Conservation (phyloP, 2,113 vertebrate species). For the Henicopernis longicauda region DNA sequence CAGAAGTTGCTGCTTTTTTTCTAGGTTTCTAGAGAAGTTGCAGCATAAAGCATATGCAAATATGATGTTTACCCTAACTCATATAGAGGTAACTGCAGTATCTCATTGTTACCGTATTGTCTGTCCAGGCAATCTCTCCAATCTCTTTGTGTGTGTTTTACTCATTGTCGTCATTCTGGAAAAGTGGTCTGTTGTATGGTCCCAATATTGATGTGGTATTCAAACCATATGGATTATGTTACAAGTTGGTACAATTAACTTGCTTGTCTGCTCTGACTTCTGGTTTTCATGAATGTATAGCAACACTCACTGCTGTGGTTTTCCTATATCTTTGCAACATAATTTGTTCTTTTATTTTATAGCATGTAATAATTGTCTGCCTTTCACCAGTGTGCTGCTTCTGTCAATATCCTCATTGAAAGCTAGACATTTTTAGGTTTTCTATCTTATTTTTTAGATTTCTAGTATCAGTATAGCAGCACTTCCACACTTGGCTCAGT, state of each 20-base stretch:
- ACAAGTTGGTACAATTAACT: not conserved
- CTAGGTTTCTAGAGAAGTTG: not conserved
- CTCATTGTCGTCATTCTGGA: not conserved
- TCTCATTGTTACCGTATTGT: not conserved
- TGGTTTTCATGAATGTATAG: not conserved
- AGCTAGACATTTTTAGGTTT: not conserved
- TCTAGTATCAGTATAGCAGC: not conserved
- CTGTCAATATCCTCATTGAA: not conserved
- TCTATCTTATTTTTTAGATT: not conserved
- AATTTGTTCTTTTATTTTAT: slow-evolving; percentile 9
- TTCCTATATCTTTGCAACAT: not conserved
- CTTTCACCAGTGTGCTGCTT: not conserved
- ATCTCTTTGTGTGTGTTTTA: not conserved
- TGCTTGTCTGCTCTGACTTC: not conserved
- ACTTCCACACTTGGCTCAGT: not conserved
- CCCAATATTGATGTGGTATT: not conserved
- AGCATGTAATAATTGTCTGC: not conserved
- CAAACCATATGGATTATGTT: not conserved
- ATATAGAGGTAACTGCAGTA: not conserved
- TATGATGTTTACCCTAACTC: not conserved
- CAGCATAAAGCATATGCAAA: not conserved
- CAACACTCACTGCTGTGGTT: not conserved
- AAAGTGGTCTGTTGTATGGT: not conserved
- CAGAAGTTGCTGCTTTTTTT: not conserved
- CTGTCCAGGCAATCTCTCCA: not conserved